phyloP scores from a whole-genome alignment of 2,888 invertebrate genomes.

The Geophilus truncorum region DNA sequence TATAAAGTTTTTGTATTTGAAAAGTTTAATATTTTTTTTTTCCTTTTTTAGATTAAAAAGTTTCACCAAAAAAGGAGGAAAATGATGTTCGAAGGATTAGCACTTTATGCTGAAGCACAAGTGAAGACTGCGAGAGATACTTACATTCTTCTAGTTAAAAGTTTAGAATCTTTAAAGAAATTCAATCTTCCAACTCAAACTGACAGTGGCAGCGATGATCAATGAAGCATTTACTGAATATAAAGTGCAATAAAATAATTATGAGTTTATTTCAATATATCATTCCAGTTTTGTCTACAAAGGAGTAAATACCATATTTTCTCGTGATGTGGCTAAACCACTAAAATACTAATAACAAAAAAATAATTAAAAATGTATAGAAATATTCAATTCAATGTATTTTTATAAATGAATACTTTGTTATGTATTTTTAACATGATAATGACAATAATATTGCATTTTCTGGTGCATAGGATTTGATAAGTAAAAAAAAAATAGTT shows the following conservation, averaged over 20 bases:
- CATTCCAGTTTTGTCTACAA: not conserved
- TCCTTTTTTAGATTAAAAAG: conserved; percentile 36
- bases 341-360: not conserved
- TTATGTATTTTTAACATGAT: too few relatives aligned
- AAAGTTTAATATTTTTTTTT: too few relatives aligned
- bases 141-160: conserved; percentile 32
- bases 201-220: not conserved
- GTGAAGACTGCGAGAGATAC: conserved; percentile 46
- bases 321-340: not conserved
- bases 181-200: not conserved
- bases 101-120: conserved; percentile 46
- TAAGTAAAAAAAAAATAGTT: too few relatives aligned
- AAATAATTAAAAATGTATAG: not conserved
- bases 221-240: not conserved
- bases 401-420: not conserved
- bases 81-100: conserved; percentile 44
- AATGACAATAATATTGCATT: too few relatives aligned
- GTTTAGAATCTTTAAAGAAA: conserved; percentile 30
- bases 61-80: conserved; percentile 43
- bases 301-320: not conserved
- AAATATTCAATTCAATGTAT: not conserved
- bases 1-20: too few relatives aligned
- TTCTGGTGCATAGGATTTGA: not conserved
- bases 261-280: not conserved
- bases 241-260: not conserved